phyloP scores from a whole-genome alignment of 1,140 invertebrate species.

The Delia radicum region DNA sequence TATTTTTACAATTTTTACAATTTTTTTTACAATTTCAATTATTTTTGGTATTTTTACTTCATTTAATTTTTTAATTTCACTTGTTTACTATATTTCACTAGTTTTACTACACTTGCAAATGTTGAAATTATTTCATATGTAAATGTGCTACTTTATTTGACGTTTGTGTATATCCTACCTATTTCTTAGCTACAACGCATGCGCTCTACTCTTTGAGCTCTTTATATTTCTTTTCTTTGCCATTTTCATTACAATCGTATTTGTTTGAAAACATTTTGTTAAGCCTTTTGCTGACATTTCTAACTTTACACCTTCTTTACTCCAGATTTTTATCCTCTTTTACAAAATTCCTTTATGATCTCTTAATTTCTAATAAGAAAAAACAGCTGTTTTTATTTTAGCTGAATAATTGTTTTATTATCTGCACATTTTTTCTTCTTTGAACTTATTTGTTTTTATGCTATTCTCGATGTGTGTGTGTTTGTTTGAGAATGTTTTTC shows the following conservation, averaged over 20 bases:
- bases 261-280: neutral
- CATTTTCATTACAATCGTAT: neutral
- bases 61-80: neutral
- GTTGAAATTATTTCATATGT: neutral
- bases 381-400: neutral
- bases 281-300: slow-evolving; percentile 7
- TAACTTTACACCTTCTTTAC: slow-evolving; percentile 1
- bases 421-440: no score
- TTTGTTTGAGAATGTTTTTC: no score
- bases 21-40: neutral
- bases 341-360: neutral
- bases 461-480: no score
- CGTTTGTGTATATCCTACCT: neutral
- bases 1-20: no score
- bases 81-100: neutral
- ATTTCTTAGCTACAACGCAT: neutral
- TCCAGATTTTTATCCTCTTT: neutral
- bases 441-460: no score
- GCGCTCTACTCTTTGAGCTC: neutral
- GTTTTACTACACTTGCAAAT: neutral
- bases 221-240: neutral
- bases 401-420: no score
- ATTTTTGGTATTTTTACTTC: neutral
- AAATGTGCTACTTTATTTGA: neutral
- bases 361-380: neutral